These are phyloP conservation scores for Abscondita cerata DNA, from an alignment of 2,888 invertebrate genomes.

Conservation along the genomic window DNA sequence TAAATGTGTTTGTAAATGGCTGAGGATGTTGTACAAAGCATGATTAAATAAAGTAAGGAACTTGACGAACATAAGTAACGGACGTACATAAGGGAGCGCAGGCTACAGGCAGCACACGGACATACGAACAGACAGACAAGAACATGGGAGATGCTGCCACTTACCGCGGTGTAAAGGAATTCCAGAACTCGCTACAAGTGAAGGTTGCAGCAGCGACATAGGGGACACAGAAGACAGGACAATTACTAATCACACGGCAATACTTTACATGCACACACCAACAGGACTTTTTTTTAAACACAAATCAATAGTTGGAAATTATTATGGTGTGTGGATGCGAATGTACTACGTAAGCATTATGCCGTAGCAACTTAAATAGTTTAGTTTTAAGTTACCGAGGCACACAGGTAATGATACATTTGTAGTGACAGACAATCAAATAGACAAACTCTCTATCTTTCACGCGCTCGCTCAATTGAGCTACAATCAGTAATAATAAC, in stretches of 20 bases:
- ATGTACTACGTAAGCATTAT: slow-evolving; percentile 53
- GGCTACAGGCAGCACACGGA: slow-evolving; percentile 60
- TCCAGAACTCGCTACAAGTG: slow-evolving; percentile 94
- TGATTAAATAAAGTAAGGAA: slow-evolving; percentile 30
- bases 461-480: slow-evolving; percentile 33
- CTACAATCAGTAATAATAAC: slow-evolving; percentile 46
- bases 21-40: slow-evolving; percentile 32
- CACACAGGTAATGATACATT: slow-evolving; percentile 37
- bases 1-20: slow-evolving; percentile 32
- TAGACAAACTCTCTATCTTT: slow-evolving; percentile 43
- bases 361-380: slow-evolving; percentile 32
- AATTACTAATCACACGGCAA: slow-evolving; percentile 61
- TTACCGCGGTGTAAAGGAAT: slow-evolving; percentile 98
- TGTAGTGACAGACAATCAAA: slow-evolving; percentile 38
- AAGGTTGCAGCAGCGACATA: slow-evolving; percentile 69
- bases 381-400: slow-evolving; percentile 31
- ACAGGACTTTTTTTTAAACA: slow-evolving; percentile 9
- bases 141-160: slow-evolving; percentile 69
- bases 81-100: slow-evolving; percentile 57
- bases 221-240: slow-evolving; percentile 70
- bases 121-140: slow-evolving; percentile 57
- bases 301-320: background rate
- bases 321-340: slow-evolving; percentile 35
- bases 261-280: slow-evolving; percentile 47
- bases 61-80: slow-evolving; percentile 56